Evolutionary conservation across 2,888 invertebrate genomes (phyloP).

Genomic region (Pseudococcus jackbeardsleyi): DNA sequence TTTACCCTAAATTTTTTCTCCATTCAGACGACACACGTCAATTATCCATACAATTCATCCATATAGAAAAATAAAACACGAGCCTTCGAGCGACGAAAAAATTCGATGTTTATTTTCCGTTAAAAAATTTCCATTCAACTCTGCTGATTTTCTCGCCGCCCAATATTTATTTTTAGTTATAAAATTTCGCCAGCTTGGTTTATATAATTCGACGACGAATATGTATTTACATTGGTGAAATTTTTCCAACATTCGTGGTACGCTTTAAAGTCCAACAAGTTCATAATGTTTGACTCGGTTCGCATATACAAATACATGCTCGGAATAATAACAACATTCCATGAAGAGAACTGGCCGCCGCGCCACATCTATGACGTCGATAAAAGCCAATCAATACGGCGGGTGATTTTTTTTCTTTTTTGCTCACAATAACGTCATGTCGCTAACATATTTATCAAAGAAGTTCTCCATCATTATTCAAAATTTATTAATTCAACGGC

Average conservation of each 20-base stretch:
- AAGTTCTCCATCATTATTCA: conserved; percentile 52
- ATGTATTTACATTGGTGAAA: conserved; percentile 2
- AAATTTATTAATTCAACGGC: conserved; percentile 57
- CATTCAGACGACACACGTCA: background rate
- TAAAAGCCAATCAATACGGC: conserved; percentile 39
- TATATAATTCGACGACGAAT: background rate
- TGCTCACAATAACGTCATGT: conserved; percentile 23
- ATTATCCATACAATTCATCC: background rate
- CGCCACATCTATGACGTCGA: conserved; percentile 50
- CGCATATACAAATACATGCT: conserved; percentile 25
- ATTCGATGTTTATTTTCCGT: background rate
- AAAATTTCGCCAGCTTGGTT: conserved; percentile 6
- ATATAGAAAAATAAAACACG: too few relatives aligned
- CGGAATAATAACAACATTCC: conserved; percentile 38
- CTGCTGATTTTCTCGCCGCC: too few relatives aligned
- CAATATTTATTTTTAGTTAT: conserved; percentile 2
- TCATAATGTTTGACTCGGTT: conserved; percentile 1
- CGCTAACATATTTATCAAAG: conserved; percentile 45
- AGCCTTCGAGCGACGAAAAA: background rate
- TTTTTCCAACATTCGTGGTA: background rate
- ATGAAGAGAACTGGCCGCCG: background rate
- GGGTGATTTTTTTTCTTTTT: conserved; percentile 28
- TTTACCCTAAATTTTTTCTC: background rate
- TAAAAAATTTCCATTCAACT: background rate
- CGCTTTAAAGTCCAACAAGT: conserved; percentile 15